These are phyloP conservation scores for Xiphydria camelus DNA, from an alignment of 2,888 invertebrate species.

Conservation along the genomic window DNA sequence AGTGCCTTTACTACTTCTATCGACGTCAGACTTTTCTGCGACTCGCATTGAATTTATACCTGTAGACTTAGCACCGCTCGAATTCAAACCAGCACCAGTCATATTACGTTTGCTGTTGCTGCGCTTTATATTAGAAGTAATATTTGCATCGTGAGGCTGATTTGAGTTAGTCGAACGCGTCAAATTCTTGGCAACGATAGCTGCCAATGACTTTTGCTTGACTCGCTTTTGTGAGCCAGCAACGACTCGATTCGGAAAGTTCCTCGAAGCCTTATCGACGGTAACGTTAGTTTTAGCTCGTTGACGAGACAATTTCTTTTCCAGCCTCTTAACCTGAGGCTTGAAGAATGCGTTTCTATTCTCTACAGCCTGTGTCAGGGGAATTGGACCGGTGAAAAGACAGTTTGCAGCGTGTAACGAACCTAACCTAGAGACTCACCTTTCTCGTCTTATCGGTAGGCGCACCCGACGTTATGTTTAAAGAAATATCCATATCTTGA, in stretches of 20 bases:
- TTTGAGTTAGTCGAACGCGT: conserved; percentile 7
- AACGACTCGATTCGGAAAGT: neutral
- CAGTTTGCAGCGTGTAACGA: neutral
- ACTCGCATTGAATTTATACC: too few relatives aligned
- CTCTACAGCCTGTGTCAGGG: conserved; percentile 13
- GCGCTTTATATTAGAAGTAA: neutral
- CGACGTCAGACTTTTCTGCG: neutral
- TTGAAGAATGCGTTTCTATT: conserved; percentile 26
- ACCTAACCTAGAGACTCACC: conserved; percentile 42
- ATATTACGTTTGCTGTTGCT: neutral
- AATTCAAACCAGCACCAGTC: too few relatives aligned
- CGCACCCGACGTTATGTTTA: conserved; percentile 41
- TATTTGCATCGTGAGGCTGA: neutral
- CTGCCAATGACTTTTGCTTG: conserved; percentile 46
- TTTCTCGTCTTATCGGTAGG: conserved; percentile 18
- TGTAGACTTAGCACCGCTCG: neutral
- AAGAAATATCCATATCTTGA: conserved; percentile 46
- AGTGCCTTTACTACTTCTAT: neutral
- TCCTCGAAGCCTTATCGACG: neutral
- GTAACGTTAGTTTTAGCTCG: neutral
- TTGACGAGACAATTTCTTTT: conserved; percentile 15
- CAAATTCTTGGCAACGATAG: conserved; percentile 43
- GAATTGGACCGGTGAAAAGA: neutral
- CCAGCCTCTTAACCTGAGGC: conserved; percentile 22
- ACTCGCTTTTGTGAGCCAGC: conserved; percentile 35